Base-by-base conservation (phyloP, 2,113 vertebrate genomes). In the Gopherus evgoodei region DNA sequence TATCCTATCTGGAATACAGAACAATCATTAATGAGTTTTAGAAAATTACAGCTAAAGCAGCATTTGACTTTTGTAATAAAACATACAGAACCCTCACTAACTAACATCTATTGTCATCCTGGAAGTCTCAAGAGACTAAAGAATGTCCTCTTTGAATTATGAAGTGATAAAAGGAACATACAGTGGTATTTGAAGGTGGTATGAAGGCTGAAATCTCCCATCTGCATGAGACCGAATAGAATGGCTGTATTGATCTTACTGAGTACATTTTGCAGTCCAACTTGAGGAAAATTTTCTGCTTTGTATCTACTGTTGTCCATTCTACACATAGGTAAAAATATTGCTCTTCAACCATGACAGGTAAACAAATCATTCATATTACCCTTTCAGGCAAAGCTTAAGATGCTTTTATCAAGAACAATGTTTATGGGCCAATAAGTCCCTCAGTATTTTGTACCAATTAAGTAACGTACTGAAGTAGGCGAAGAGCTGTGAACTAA, bases 1-100 rank as follows among this genome's bases (percentile, higher is more conserved):
- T 96, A 95, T 96, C 81, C 88, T 93, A 87, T 91, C 87, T 97
- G 83, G 90, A 97, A 80, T 96, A 98, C 94, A 90, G 97, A 96
- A 96, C 87, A 88, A 88, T 94, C 88, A 93, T 96, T 97, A 98
- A 98, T 98, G 97, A 98, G 97, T 97, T 97, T 97, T 97, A 96
- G 89, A 89, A 96, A 98, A 97, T 97, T 97, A 96, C 83, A 91
- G 93, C 75, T 94, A 95, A 95, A 95, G 93, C 76, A 47, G 89
- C 42, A 62, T 95, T 96, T 95, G 91, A 93, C 95, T 96, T 97
- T 93, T 84, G 42, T 97, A 96, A 96, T 97, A 96, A 97, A 97
- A 95, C 87, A 57, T 79, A 83, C 52, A 44, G 72, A 12, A 50
- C 91, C 94, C 89, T 92, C 80, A 88, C 94, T 81, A 91, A 92